Base-by-base conservation (phyloP, 2,113 vertebrate species). In the Lipophrys pholis region DNA sequence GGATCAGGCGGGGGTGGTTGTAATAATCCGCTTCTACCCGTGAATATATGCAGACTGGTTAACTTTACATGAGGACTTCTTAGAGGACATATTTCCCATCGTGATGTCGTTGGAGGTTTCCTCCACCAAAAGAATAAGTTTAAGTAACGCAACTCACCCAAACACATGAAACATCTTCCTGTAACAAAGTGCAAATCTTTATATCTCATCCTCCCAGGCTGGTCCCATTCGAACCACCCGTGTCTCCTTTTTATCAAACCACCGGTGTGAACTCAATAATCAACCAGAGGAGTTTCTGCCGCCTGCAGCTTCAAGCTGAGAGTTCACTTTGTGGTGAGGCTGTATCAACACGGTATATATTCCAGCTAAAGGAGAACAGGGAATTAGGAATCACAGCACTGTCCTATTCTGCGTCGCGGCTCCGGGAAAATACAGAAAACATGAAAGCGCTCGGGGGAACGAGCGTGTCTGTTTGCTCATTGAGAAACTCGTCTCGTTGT, bases 261-360 rank as follows among this genome's bases (percentile, higher is more conserved):
- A 62, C 68, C 55, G 62, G 58, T 64, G 42, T 68, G 68, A 75
- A 81, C 64, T 30, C 46, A 52, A 69, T 40, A 81, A 71, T 81
- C 76, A 56, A 54, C 71, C 55, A 67, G 48, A 40, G 42, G 12
- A 59, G 21, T 46, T 36, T 80, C 40, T 53, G 38, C 45, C 40
- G 53, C 56, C 65, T 30, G 42, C 64, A 84, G 69, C 67, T 75
- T 43, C 78, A 65, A 86, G 84, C 57, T 62, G 63, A 73, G n/a
- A 73, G n/a, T 50, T 15, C 53, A 30, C 6, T 57, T 75, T 64
- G 43, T 11, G 15, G 45, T 30, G 62, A 85, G 21, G 69, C 41
- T 60, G 56, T 66, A 71, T 81, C 78, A 81, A 56, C 73, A 80
- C 79, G 73, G 36, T 21, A 10, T 54, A 62, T 46, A 15, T 53